phyloP scores from a whole-genome alignment of 2,113 vertebrate genomes.

The Dascyllus trimaculatus region DNA sequence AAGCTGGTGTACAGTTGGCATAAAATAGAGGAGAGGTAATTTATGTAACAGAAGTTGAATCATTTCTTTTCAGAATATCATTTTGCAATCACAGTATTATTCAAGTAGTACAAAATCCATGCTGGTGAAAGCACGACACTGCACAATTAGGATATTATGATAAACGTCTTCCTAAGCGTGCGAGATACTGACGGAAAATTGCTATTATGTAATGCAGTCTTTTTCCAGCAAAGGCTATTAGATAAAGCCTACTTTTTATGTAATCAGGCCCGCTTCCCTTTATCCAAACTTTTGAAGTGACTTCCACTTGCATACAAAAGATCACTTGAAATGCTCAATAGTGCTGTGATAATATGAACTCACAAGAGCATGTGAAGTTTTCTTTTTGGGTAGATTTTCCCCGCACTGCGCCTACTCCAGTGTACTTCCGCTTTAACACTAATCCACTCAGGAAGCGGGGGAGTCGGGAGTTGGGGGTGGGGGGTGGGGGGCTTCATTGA shows the following conservation, averaged over 20 bases:
- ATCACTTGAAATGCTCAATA: slow-evolving; percentile 24
- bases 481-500: slow-evolving; percentile 46
- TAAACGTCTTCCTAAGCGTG: neutral
- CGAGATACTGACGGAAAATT: slow-evolving; percentile 12
- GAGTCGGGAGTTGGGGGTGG: too few species aligned
- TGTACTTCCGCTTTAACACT: slow-evolving; percentile 58
- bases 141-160: neutral
- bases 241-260: slow-evolving; percentile 23
- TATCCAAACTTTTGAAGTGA: slow-evolving; percentile 31
- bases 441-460: slow-evolving; percentile 71
- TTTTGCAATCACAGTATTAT: neutral
- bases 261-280: slow-evolving; percentile 14
- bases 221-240: slow-evolving; percentile 19
- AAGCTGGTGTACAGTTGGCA: neutral
- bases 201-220: slow-evolving; percentile 20
- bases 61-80: slow-evolving; percentile 9
- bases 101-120: neutral
- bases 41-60: neutral
- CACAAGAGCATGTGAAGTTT: slow-evolving; percentile 25
- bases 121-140: slow-evolving; percentile 1
- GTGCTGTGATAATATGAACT: slow-evolving; percentile 22
- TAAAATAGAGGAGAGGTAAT: neutral
- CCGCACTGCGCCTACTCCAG: slow-evolving; percentile 35
- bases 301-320: slow-evolving; percentile 23
- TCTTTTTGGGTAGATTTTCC: slow-evolving; percentile 35